Evolutionary conservation across 2,797 vertebrate species (phyloP), one percentile per base, ranked within the genome.

Genomic region (Oreochromis mossambicus): DNA sequence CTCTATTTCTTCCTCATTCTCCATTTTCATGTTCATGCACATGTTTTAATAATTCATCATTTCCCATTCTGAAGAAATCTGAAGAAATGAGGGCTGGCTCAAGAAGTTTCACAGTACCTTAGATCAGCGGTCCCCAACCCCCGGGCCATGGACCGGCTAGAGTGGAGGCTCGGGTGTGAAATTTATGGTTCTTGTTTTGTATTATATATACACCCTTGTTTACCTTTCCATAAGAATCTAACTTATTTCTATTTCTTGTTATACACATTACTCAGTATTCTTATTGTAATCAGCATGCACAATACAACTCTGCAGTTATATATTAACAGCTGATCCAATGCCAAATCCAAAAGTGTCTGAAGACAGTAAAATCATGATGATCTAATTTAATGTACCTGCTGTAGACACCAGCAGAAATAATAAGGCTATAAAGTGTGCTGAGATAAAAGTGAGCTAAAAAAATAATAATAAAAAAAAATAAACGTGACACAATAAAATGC

Each of bases 371-470:
- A 24, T 21, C 13, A 68, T 6, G 63, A 43, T 14, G 5, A 43
- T 43, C 63, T 43, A 43, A 43, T 24, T 3, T 68, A 43, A 43
- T 0, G 0, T 4, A 26, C 8, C 21, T 1, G n/a, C 8, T 43
- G 19, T 43, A 70, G 21, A 70, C n/a, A 24, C 13, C 66, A 26
- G 66, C 38, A 70, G 21, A 70, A 70, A 70, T 43, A 48, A 50
- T 15, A 24, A 70, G 21, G 38, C 38, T 43, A 43, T 26, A 43
- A 68, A 68, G 0, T 43, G 38, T 68, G n/a, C 38, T 10, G 63
- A 43, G 63, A 68, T 68, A 43, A 68, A 68, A 43, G 63, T 43
- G n/a, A 43, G 36, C n/a, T 21, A 1, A 21, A 66, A n/a, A 21
- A n/a, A 11, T 24, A 5, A 8, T 32, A 32, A 32, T 26, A 4